Evolutionary conservation across 2,113 vertebrate genomes (phyloP).

Genomic region (Tyto alba): DNA sequence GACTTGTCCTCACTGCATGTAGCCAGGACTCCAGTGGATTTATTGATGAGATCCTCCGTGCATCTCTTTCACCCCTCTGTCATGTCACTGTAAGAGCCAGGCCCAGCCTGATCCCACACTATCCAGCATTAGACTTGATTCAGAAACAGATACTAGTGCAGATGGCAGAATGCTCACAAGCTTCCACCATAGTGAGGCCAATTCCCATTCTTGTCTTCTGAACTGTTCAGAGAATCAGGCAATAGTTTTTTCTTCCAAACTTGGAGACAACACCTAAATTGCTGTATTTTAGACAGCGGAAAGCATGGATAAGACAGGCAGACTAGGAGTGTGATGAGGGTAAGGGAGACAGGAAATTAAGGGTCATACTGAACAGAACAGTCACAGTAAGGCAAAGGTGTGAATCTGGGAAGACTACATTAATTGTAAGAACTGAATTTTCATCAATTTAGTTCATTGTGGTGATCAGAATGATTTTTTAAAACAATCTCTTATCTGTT

Average conservation of each 20-base stretch:
- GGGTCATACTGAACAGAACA: not conserved
- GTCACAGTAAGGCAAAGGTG: not conserved
- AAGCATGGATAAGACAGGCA: not conserved
- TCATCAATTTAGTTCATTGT: not conserved
- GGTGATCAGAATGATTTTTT: not conserved
- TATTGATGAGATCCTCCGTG: not conserved
- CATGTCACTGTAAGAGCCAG: not conserved
- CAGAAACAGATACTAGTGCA: not conserved
- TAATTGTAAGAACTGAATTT: not conserved
- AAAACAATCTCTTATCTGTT: not conserved
- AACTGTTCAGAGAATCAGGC: not conserved
- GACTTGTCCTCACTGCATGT: not conserved
- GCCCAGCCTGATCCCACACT: not conserved
- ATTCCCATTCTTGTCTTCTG: not conserved
- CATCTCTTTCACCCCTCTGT: not conserved
- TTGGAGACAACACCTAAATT: not conserved
- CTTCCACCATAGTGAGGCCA: not conserved
- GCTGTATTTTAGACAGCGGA: not conserved
- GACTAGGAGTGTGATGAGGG: not conserved
- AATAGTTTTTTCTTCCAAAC: not conserved
- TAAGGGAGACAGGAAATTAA: not conserved
- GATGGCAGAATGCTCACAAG: not conserved
- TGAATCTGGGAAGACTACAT: not conserved
- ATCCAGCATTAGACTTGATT: not conserved
- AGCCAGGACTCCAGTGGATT: not conserved